Percentiles rank a stretch among this genome's conserved stretches.
These are phyloP conservation scores for Oreochromis spilurus DNA, from an alignment of 2,113 vertebrate genomes.

Conservation along the genomic window DNA sequence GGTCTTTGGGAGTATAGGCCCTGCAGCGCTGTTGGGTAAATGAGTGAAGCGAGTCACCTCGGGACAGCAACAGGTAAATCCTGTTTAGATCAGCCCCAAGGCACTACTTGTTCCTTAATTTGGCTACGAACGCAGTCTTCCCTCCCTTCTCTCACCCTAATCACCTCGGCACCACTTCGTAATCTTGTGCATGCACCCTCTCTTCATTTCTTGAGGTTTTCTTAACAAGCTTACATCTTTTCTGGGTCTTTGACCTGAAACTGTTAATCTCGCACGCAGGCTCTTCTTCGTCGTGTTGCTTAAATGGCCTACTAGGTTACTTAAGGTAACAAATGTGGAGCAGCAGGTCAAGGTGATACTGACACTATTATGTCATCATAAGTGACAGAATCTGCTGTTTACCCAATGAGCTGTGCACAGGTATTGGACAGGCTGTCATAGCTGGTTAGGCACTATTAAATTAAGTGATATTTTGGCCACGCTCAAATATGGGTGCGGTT, in stretches of 20 bases:
- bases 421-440: neutral
- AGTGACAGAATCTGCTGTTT: neutral
- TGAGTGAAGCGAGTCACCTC: slow-evolving; percentile 50
- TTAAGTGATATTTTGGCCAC: neutral
- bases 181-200: slow-evolving; percentile 25
- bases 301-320: neutral
- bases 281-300: neutral
- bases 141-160: slow-evolving; percentile 26
- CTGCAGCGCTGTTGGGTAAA: slow-evolving; percentile 29
- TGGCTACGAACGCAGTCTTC: neutral
- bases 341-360: slow-evolving; percentile 23
- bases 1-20: slow-evolving; percentile 35
- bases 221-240: neutral
- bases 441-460: neutral
- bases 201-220: neutral
- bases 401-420: neutral
- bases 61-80: slow-evolving; percentile 69
- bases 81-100: slow-evolving; percentile 63
- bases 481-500: neutral
- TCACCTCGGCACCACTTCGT: slow-evolving; percentile 28
- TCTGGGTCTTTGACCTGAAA: slow-evolving; percentile 1
- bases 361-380: slow-evolving; percentile 8
- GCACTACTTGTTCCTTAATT: slow-evolving; percentile 49
- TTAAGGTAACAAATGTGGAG: neutral
- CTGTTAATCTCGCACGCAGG: neutral